These are phyloP conservation scores for Eufriesea mexicana DNA, from an alignment of 1,140 invertebrate genomes.

Conservation along the genomic window DNA sequence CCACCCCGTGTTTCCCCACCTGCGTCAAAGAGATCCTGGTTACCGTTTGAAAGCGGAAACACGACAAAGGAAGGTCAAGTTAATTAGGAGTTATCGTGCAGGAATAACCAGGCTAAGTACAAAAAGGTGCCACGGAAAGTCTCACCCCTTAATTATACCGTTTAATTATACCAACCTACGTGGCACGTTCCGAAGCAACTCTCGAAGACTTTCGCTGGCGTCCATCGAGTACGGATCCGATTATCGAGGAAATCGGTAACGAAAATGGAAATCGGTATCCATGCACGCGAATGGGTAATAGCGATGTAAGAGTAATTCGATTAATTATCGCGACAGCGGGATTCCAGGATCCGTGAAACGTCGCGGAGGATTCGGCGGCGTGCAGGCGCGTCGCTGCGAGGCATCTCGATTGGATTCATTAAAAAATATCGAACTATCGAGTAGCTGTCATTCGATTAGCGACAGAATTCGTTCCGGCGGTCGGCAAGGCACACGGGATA, in stretches of 20 bases:
- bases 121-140: too few species aligned
- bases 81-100: too few species aligned
- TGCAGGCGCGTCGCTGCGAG: slow-evolving; percentile 24
- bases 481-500: slow-evolving; percentile 13
- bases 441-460: slow-evolving; percentile 61
- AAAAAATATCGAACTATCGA: slow-evolving; percentile 58
- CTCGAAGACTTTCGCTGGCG: too few species aligned
- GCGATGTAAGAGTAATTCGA: slow-evolving; percentile 2
- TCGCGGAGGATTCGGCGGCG: slow-evolving; percentile 7
- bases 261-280: neutral
- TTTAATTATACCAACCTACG: too few species aligned
- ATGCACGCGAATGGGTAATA: neutral
- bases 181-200: too few species aligned
- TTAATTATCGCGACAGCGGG: neutral
- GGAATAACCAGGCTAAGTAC: too few species aligned
- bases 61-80: too few species aligned
- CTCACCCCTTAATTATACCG: too few species aligned
- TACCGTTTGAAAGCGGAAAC: too few species aligned
- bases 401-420: slow-evolving; percentile 55
- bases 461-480: slow-evolving; percentile 38
- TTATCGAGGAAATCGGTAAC: neutral
- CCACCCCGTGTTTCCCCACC: too few species aligned
- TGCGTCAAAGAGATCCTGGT: too few species aligned
- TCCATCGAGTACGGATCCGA: neutral
- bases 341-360: neutral